Percentiles rank a stretch among this genome's conserved stretches.
phyloP scores from a whole-genome alignment of 2,888 invertebrate genomes.

The Dastarcus helophoroides region DNA sequence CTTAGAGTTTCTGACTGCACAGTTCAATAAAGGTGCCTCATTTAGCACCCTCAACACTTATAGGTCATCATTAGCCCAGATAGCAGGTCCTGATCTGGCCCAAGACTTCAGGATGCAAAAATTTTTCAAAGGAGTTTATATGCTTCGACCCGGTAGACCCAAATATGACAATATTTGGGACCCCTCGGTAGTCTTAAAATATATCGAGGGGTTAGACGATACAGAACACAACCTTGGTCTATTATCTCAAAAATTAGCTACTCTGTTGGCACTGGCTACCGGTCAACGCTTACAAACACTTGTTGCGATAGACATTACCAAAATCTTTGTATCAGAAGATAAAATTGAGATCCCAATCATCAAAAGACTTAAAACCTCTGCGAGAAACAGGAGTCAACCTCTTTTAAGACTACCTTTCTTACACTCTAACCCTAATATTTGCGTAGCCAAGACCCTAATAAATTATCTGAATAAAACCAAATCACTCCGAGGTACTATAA shows the following conservation, averaged over 20 bases:
- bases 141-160: slow-evolving; percentile 12
- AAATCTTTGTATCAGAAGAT: slow-evolving; percentile 3
- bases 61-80: slow-evolving; percentile 8
- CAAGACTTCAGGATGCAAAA: slow-evolving; percentile 3
- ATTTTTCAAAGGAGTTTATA: slow-evolving; percentile 16
- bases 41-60: slow-evolving; percentile 7
- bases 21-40: slow-evolving; percentile 7
- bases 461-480: slow-evolving; percentile 12
- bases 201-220: too few relatives aligned
- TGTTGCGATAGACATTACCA: slow-evolving; percentile 14
- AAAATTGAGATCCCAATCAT: slow-evolving; percentile 14
- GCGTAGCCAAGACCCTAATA: slow-evolving; percentile 11
- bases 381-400: slow-evolving; percentile 9
- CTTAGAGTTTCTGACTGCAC: slow-evolving; percentile 2
- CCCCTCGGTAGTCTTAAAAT: slow-evolving; percentile 14
- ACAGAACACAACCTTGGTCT: too few relatives aligned
- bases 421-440: slow-evolving; percentile 11
- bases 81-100: slow-evolving; percentile 1
- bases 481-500: slow-evolving; percentile 4
- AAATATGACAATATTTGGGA: slow-evolving; percentile 17
- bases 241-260: slow-evolving; percentile 15
- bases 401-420: slow-evolving; percentile 12
- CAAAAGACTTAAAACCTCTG: slow-evolving; percentile 15
- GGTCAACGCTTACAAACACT: slow-evolving; percentile 19
- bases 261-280: slow-evolving; percentile 16